Base-by-base conservation (phyloP, 2,797 vertebrate genomes). In the Streptopelia turtur region DNA sequence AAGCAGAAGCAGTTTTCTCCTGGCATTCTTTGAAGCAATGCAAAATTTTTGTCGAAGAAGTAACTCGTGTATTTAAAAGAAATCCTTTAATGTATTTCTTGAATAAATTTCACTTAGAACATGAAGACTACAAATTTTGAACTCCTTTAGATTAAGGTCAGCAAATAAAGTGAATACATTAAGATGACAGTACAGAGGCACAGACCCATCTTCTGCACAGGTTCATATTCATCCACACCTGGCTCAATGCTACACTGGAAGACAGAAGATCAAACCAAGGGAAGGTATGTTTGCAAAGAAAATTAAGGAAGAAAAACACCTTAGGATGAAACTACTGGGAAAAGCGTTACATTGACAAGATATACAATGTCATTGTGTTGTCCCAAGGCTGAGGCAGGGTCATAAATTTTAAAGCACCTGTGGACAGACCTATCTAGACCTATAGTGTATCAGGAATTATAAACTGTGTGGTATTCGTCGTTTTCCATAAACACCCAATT, bases 381-480 rank as follows among this genome's bases (percentile, higher is more conserved):
- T 6, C 10, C 28, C 59, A 78, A 60, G n/a, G 16, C 23, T 37
- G 18, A 11, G 9, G 18, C 52, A 83, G 31, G 37, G 25, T 74
- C 31, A 3, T 13, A 76, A 47, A 43, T 82, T 76, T 83, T 28
- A 72, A 87, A 82, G 61, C n/a, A 53, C 25, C 31, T 43, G 12
- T 16, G 28, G 39, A 45, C 18, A 45, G 18, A 45, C 43, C 17
- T 45, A 45, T 20, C 18, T 45, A 45, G 43, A 65, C 11, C 9
- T 28, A 43, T 0, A 74, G 4, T 1, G 0, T 22, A 56, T 56
- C 11, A 60, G 15, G 11, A 85, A 60, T 50, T 76, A 60, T 4
- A 66, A 64, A 69, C 37, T 39, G 2, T 25, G 15, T n/a, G 23
- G 77, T 22, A 90, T 4, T 72, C 6, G 47, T 6, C 8, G 8